A percentile compares a stretch with the other conserved stretches of the same genome.
Evolutionary conservation across 2,113 vertebrate species (phyloP).

Genomic region (Cheirogaleus medius): DNA sequence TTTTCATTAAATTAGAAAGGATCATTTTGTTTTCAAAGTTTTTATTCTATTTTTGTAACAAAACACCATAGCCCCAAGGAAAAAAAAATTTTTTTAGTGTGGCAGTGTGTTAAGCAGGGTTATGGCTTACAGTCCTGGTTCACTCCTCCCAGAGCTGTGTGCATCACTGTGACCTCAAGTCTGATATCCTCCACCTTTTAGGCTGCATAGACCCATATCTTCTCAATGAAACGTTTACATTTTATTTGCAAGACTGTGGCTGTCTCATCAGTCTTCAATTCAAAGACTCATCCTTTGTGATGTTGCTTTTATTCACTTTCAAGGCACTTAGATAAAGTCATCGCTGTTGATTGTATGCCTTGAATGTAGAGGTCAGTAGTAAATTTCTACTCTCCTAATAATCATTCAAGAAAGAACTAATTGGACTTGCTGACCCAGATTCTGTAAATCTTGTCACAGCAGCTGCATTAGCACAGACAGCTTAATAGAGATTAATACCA

Average conservation of each 20-base stretch:
- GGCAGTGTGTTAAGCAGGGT: not conserved
- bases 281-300: constrained; percentile 56
- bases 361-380: constrained; percentile 53
- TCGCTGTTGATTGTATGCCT: constrained; percentile 16
- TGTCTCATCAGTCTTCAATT: constrained; percentile 58
- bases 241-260: constrained; percentile 32
- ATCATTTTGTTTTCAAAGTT: no score
- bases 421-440: not conserved
- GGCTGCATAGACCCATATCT: not conserved
- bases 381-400: constrained; percentile 59
- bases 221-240: constrained; percentile 5
- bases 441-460: constrained; percentile 40
- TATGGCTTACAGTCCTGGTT: not conserved
- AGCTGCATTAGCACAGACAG: not conserved
- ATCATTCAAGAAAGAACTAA: constrained; percentile 51
- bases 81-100: no score
- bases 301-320: constrained; percentile 43
- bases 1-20: no score
- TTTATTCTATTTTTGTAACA: no score
- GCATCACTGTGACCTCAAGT: not conserved
- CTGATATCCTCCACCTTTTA: not conserved
- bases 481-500: not conserved
- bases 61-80: no score
- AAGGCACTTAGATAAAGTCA: constrained; percentile 52
- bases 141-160: not conserved